Evolutionary conservation across 2,888 invertebrate species (phyloP).

Genomic region (Macrophya annulata): DNA sequence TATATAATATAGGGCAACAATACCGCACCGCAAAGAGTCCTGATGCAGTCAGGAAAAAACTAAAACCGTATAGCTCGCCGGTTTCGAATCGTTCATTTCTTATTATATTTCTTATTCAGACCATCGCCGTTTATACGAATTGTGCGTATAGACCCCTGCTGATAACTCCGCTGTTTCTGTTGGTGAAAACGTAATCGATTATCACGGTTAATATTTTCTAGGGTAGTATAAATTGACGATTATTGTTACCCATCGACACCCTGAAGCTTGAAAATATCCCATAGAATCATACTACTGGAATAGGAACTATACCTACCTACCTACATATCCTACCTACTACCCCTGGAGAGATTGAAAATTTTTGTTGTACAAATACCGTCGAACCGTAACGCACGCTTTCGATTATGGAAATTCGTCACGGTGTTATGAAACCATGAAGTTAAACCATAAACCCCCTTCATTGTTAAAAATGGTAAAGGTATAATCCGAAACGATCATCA

Average conservation of each 20-base stretch:
- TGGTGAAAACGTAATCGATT: slow-evolving; percentile 53
- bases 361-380: slow-evolving; percentile 69
- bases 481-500: background rate
- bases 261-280: background rate
- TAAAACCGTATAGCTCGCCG: slow-evolving; percentile 12
- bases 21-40: background rate
- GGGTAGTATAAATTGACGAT: slow-evolving; percentile 40
- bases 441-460: background rate
- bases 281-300: background rate
- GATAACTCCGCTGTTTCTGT: background rate
- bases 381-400: slow-evolving; percentile 21
- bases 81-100: slow-evolving; percentile 45
- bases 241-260: slow-evolving; percentile 54
- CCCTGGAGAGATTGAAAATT: slow-evolving; percentile 63
- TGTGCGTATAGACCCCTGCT: background rate
- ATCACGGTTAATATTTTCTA: slow-evolving; percentile 56
- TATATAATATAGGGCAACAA: slow-evolving; percentile 23
- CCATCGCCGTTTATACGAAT: slow-evolving; percentile 18
- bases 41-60: slow-evolving; percentile 54
- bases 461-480: background rate
- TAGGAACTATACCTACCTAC: too few species aligned
- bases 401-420: slow-evolving; percentile 5
- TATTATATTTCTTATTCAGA: background rate
- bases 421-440: background rate
- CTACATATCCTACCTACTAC: background rate